phyloP scores from a whole-genome alignment of 2,113 vertebrate genomes.

The Acrocephalus arundinaceus region DNA sequence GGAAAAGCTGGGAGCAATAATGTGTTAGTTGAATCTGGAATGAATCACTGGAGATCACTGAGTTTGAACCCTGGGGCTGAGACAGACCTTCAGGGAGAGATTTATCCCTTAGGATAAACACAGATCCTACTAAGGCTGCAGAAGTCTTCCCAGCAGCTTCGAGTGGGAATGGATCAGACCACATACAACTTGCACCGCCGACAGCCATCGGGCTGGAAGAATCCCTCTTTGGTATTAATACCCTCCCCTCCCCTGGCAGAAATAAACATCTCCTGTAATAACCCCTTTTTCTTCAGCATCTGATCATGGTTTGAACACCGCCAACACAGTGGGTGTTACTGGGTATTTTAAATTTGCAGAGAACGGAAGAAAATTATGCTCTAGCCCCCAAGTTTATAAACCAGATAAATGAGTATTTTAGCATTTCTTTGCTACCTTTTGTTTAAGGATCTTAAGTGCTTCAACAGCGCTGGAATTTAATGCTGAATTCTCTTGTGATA shows the following conservation, averaged over 20 bases:
- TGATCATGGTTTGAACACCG: neutral
- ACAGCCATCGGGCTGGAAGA: neutral
- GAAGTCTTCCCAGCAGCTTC: neutral
- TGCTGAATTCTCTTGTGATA: neutral
- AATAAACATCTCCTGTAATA: neutral
- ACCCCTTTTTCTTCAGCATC: neutral
- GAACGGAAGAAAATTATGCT: neutral
- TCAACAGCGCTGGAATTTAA: neutral
- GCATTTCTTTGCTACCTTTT: neutral
- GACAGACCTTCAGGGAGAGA: neutral
- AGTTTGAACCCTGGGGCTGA: neutral
- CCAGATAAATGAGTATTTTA: neutral
- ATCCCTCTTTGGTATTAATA: neutral
- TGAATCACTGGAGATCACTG: neutral
- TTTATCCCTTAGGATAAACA: neutral
- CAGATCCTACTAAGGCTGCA: neutral
- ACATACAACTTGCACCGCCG: neutral
- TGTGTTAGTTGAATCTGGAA: neutral
- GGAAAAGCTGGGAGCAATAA: neutral
- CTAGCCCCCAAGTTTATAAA: neutral
- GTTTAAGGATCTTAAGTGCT: neutral
- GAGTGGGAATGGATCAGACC: neutral
- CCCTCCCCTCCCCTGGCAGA: neutral
- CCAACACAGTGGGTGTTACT: neutral
- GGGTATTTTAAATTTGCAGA: neutral